Base-by-base conservation (phyloP, 2,888 invertebrate species). In the Erannis defoliaria region DNA sequence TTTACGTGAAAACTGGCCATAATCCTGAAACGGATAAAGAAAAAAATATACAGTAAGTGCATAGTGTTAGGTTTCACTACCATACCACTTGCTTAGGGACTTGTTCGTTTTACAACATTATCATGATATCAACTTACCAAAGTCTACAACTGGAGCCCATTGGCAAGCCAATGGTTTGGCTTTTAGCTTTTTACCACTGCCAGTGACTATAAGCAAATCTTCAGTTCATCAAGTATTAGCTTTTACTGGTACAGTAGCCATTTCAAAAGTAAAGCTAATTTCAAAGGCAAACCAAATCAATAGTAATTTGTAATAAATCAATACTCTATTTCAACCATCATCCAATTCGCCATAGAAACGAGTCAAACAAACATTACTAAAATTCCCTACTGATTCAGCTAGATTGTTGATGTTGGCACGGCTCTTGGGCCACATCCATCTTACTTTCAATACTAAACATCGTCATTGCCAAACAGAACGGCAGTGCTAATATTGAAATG, bases 341-440 rank as follows among this genome's bases (percentile, higher is more conserved):
- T 33, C 14, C 48, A 38, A 60, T 35, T 37, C 59, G 54, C 43
- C 59, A 54, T 60, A 42, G 35, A 19, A 42, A 16, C 51, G 26
- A 50, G 43, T 45, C 12, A 58, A 54, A 42, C 29, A 60, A 60
- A 54, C 54, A 42, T 54, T 38, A 23, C 54, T 9, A 29, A 40
- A 53, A 58, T 37, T 35, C 37, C 29, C 8, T 31, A 29, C 38
- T 58, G 58, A 58, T 38, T 53, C 58, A 45, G 35, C 21, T 3
- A 35, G 33, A 9, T 51, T 60, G 59, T 60, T 60, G 59, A 60
- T 49, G 10, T 60, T 54, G 54, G 59, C 59, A 49, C 59, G 18
- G 8, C 0, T 19, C 40, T 14, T 50, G 5, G 18, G 9, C 35
- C 57, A 40, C 51, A 51, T 45, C 53, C 33, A 58, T 58, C 51